phyloP scores from a whole-genome alignment of 2,797 vertebrate genomes.

The Podarcis siculus region DNA sequence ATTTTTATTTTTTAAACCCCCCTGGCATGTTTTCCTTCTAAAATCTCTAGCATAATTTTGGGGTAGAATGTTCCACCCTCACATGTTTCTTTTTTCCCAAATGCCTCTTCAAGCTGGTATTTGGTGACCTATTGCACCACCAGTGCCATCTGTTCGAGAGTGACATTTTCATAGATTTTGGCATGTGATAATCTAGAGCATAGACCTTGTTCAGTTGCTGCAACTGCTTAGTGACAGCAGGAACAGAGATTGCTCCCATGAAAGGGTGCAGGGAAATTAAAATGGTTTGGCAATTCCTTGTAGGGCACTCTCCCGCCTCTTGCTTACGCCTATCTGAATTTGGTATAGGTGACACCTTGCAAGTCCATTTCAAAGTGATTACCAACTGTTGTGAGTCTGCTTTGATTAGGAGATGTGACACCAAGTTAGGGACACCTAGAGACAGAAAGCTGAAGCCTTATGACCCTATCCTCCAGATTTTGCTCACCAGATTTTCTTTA shows the following conservation, averaged over 20 bases:
- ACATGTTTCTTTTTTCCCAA: conserved; percentile 44
- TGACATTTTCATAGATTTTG: conserved; percentile 64
- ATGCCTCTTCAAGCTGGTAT: conserved; percentile 47
- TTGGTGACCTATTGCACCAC: conserved; percentile 55
- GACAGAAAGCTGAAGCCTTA: background rate
- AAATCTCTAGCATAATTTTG: background rate
- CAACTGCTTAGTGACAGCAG: conserved; percentile 12
- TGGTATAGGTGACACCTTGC: background rate
- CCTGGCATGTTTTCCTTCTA: background rate
- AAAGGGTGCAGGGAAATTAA: background rate
- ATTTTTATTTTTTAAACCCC: background rate
- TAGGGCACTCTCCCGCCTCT: background rate
- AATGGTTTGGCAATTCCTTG: background rate
- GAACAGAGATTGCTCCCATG: background rate
- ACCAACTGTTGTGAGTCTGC: background rate
- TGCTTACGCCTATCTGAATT: conserved; percentile 3
- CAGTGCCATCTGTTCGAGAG: conserved; percentile 54
- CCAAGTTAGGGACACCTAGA: background rate
- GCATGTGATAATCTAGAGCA: conserved; percentile 41
- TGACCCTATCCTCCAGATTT: background rate
- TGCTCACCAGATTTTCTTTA: too few relatives aligned
- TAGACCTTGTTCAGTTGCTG: conserved; percentile 22
- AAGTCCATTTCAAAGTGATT: conserved; percentile 10
- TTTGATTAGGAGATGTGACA: background rate
- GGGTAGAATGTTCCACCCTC: conserved; percentile 11